These are phyloP conservation scores for Mallotus villosus DNA, from an alignment of 2,797 vertebrate genomes.

Conservation along the genomic window DNA sequence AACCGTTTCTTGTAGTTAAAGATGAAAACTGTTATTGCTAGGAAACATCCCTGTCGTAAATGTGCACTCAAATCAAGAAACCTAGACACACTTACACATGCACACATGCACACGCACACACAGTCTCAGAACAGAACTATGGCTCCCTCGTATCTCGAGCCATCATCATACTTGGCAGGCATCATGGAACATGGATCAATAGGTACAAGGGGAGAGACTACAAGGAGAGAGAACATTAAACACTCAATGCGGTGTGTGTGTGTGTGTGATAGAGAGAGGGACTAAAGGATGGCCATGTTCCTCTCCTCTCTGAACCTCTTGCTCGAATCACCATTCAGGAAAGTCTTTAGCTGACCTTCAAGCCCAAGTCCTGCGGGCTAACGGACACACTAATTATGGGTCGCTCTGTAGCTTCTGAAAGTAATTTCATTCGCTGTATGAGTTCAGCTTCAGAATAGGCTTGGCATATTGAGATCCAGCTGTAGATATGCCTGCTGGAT, in stretches of 20 bases:
- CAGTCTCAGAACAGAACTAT: neutral
- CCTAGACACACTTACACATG: neutral
- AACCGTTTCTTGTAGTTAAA: too few species aligned
- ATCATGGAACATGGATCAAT: constrained; percentile 11
- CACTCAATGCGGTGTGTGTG: neutral
- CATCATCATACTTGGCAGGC: constrained; percentile 3
- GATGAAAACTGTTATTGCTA: too few species aligned
- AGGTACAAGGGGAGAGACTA: constrained; percentile 6
- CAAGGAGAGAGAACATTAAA: constrained; percentile 24
- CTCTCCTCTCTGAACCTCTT: constrained; percentile 23
- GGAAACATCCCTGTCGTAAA: too few species aligned
- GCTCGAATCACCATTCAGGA: constrained; percentile 5
- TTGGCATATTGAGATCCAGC: constrained; percentile 38
- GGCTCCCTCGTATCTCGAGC: neutral
- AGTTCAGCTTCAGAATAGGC: constrained; percentile 37
- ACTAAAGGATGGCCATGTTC: constrained; percentile 27
- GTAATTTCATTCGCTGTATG: constrained; percentile 53
- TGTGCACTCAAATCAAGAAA: too few species aligned
- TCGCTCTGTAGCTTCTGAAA: constrained; percentile 43
- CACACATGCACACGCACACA: neutral
- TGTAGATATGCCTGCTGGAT: constrained; percentile 31
- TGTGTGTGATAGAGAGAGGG: constrained; percentile 15
- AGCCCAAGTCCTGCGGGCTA: constrained; percentile 50
- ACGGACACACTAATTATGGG: constrained; percentile 52
- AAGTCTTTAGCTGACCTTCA: constrained; percentile 60